Evolutionary conservation across 2,113 vertebrate genomes (phyloP).

Genomic region (Myodes glareolus): DNA sequence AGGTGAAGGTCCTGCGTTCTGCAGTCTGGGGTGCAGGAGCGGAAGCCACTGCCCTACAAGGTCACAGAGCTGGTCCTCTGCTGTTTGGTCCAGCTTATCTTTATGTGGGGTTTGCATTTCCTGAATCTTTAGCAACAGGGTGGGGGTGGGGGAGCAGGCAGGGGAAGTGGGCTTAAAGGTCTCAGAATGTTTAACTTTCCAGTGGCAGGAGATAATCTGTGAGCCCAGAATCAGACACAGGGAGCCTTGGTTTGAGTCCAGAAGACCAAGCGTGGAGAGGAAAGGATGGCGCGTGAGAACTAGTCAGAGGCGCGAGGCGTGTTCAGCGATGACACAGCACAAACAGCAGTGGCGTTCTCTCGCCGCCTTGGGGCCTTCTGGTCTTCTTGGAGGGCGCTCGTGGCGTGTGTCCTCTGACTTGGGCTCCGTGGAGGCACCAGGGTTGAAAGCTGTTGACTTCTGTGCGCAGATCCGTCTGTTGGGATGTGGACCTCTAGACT

Average conservation of each 20-base stretch:
- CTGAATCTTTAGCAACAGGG: conserved; percentile 53
- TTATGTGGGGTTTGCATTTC: conserved; percentile 74
- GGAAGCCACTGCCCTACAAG: conserved; percentile 58
- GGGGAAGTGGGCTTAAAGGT: conserved; percentile 71
- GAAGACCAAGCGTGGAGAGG: not conserved
- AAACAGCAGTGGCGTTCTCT: not conserved
- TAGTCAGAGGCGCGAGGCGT: not conserved
- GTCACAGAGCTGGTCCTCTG: conserved; percentile 54
- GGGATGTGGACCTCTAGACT: not conserved
- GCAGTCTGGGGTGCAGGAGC: conserved; percentile 15
- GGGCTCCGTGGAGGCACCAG: not conserved
- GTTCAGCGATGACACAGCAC: not conserved
- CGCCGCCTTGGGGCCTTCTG: not conserved
- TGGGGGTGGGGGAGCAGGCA: not conserved
- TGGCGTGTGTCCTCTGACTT: not conserved
- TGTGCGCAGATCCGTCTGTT: not conserved
- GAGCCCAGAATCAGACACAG: not conserved
- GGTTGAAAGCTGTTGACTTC: not conserved
- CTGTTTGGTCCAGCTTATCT: conserved; percentile 66
- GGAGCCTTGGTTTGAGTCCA: conserved; percentile 23
- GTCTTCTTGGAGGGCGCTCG: not conserved
- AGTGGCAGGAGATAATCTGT: conserved; percentile 57
- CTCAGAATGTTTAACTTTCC: conserved; percentile 73
- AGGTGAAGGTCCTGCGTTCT: not conserved
- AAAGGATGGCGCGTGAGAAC: not conserved